Conservation (phyloP, 2,888 invertebrate species). For the Magallana nippona region DNA sequence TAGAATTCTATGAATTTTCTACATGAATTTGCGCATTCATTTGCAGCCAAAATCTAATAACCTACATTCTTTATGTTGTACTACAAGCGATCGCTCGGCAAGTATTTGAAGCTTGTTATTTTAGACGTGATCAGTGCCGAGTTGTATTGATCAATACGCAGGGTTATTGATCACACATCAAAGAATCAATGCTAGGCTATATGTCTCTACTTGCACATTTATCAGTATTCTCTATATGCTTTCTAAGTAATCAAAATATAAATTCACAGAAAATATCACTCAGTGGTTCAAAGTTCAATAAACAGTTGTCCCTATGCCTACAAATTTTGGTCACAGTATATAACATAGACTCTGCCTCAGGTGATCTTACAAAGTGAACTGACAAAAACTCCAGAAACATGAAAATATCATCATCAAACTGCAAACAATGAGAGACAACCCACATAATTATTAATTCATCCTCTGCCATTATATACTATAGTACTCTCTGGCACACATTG, state of each 20-base stretch:
- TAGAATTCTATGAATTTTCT: too few relatives aligned
- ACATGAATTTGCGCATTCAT: too few relatives aligned
- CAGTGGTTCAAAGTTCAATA: too few relatives aligned
- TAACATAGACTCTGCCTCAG: background rate
- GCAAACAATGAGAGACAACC: conserved; percentile 13
- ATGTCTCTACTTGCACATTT: background rate
- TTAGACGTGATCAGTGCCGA: background rate
- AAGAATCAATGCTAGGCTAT: background rate
- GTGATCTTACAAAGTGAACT: background rate
- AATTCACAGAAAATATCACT: too few relatives aligned
- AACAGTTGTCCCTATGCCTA: background rate
- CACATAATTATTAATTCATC: conserved; percentile 21
- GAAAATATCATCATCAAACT: background rate
- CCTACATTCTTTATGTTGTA: background rate
- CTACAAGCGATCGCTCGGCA: background rate
- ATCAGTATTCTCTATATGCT: background rate
- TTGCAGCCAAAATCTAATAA: background rate
- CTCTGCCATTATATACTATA: background rate
- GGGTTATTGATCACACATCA: background rate
- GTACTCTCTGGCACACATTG: background rate
- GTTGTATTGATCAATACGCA: background rate
- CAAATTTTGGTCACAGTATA: background rate
- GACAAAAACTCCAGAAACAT: background rate
- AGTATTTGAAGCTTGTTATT: background rate
- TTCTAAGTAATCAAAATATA: too few relatives aligned